phyloP scores from a whole-genome alignment of 2,797 vertebrate genomes.

The Labeo calbasu region DNA sequence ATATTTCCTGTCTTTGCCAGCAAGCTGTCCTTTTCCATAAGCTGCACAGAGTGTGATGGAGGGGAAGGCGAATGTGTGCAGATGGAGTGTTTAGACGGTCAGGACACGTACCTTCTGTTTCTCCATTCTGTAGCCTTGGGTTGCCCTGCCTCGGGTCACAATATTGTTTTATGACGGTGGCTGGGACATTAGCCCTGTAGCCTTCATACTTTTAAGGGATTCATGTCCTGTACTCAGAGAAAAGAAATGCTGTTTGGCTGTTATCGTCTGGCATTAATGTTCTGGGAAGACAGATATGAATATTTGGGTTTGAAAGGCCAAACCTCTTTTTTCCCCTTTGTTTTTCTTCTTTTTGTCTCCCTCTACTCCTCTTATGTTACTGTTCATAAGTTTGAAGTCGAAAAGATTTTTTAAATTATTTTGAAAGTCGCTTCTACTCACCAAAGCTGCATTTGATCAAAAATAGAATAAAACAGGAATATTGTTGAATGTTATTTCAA shows the following conservation, averaged over 20 bases:
- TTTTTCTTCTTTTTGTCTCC: neutral
- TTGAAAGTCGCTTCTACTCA: neutral
- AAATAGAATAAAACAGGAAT: neutral
- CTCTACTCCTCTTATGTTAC: neutral
- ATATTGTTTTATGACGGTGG: slow-evolving; percentile 71
- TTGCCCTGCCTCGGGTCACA: slow-evolving; percentile 64
- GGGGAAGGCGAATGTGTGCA: slow-evolving; percentile 33
- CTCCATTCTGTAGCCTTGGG: slow-evolving; percentile 62
- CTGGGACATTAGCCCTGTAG: slow-evolving; percentile 58
- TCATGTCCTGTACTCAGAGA: neutral
- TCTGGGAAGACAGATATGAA: neutral
- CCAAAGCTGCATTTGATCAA: neutral
- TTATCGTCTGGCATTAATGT: neutral
- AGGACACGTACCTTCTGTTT: slow-evolving; percentile 53
- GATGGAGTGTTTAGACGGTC: slow-evolving; percentile 39
- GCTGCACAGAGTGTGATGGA: slow-evolving; percentile 18
- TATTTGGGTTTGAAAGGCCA: neutral
- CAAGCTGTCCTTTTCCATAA: slow-evolving; percentile 46
- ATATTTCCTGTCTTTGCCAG: slow-evolving; percentile 62
- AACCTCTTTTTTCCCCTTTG: neutral
- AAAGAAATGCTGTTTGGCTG: neutral
- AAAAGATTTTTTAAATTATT: neutral
- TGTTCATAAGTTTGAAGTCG: neutral
- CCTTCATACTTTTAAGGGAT: neutral
- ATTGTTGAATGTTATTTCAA: neutral